A percentile compares a stretch with the other conserved stretches of the same genome.
Evolutionary conservation across 2,113 vertebrate species (phyloP).

Genomic region (Gorsachius goisagi): DNA sequence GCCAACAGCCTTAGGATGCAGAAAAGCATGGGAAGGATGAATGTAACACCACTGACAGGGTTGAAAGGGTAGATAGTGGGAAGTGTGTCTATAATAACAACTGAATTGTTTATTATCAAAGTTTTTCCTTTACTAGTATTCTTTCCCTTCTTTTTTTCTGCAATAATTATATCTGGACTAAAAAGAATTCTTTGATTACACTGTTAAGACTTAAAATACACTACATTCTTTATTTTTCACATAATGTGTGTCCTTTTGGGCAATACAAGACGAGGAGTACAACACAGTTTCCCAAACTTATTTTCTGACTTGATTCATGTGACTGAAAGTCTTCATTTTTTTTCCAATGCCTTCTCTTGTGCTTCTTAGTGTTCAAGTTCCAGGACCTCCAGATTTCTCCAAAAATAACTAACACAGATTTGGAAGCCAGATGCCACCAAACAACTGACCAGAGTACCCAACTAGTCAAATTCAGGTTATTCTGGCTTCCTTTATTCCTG

Average conservation of each 20-base stretch:
- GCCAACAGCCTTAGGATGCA: not conserved
- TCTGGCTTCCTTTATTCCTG: not conserved
- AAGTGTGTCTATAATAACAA: not conserved
- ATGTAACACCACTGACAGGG: not conserved
- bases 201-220: not conserved
- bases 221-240: not conserved
- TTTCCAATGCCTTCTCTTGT: not conserved
- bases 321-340: not conserved
- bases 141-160: not conserved
- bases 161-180: not conserved
- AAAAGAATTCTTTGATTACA: not conserved
- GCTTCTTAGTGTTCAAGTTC: not conserved
- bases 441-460: not conserved
- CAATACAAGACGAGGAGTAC: not conserved
- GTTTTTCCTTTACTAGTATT: not conserved
- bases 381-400: not conserved
- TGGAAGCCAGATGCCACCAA: not conserved
- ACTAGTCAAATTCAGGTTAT: not conserved
- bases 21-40: not conserved
- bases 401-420: not conserved
- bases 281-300: not conserved
- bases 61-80: not conserved
- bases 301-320: not conserved
- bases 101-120: not conserved
- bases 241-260: not conserved